Percentiles rank a stretch among this genome's conserved stretches.
These are phyloP conservation scores for Tachuris rubrigastra DNA, from an alignment of 2,113 vertebrate species.

Conservation along the genomic window DNA sequence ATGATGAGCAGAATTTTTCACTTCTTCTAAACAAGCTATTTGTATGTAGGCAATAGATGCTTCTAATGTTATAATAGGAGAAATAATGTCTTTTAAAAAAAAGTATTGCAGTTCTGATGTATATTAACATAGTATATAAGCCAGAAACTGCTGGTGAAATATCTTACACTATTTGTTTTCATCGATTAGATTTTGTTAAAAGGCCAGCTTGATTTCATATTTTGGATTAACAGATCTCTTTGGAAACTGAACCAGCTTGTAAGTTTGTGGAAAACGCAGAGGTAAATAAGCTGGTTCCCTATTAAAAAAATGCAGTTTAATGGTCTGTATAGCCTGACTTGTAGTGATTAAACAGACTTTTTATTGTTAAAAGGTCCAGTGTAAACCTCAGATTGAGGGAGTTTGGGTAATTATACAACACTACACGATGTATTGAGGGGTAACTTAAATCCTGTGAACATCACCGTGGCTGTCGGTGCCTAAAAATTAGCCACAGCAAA, in stretches of 20 bases:
- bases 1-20: background rate
- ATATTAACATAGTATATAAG: background rate
- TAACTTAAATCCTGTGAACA: rapidly evolving
- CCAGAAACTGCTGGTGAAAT: background rate
- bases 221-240: background rate
- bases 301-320: background rate
- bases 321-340: background rate
- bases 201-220: background rate
- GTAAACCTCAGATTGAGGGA: background rate
- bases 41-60: background rate
- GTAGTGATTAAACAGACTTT: background rate
- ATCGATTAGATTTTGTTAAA: background rate
- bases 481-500: background rate
- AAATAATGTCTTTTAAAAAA: background rate
- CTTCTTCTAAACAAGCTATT: background rate
- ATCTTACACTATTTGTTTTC: background rate
- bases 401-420: background rate
- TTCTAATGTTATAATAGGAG: background rate
- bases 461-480: rapidly evolving
- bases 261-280: background rate
- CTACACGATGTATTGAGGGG: background rate
- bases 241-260: background rate
- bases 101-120: background rate
- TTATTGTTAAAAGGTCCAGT: background rate
- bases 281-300: background rate